phyloP scores from a whole-genome alignment of 1,140 invertebrate species.

The Tribolium castaneum region DNA sequence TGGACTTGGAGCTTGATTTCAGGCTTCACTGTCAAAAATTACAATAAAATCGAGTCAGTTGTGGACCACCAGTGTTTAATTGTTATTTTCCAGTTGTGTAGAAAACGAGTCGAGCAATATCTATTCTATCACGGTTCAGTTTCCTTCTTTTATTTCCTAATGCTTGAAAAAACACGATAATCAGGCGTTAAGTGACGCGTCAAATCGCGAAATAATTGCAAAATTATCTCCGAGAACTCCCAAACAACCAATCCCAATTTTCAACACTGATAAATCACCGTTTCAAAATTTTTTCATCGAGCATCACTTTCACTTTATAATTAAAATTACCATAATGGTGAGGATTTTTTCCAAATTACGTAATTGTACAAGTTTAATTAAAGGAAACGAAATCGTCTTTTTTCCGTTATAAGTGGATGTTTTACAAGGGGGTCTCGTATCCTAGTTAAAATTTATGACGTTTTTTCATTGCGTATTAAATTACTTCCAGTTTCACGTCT shows the following conservation, averaged over 20 bases:
- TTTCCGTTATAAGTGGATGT: neutral
- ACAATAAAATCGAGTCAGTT: too few species aligned
- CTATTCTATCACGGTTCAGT: neutral
- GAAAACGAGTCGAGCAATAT: neutral
- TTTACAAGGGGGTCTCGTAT: constrained; percentile 19
- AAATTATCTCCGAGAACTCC: neutral
- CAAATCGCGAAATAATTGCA: neutral
- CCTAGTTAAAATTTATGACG: constrained; percentile 28
- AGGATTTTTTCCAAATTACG: neutral
- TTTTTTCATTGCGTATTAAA: constrained; percentile 27
- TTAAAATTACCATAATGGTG: neutral
- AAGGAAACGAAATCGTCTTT: neutral
- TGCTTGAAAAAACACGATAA: neutral
- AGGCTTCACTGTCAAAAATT: too few species aligned
- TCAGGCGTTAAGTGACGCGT: neutral
- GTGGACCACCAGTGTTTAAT: neutral
- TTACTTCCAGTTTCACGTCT: constrained; percentile 19
- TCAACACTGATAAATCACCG: neutral
- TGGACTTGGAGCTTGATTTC: too few species aligned
- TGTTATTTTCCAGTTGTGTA: neutral
- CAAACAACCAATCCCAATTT: too few species aligned
- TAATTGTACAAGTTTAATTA: neutral
- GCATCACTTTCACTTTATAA: neutral
- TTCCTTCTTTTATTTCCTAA: neutral
- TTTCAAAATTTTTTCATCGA: neutral